These are phyloP conservation scores for Oryctes rhinoceros DNA, from an alignment of 1,140 invertebrate genomes.

Conservation along the genomic window DNA sequence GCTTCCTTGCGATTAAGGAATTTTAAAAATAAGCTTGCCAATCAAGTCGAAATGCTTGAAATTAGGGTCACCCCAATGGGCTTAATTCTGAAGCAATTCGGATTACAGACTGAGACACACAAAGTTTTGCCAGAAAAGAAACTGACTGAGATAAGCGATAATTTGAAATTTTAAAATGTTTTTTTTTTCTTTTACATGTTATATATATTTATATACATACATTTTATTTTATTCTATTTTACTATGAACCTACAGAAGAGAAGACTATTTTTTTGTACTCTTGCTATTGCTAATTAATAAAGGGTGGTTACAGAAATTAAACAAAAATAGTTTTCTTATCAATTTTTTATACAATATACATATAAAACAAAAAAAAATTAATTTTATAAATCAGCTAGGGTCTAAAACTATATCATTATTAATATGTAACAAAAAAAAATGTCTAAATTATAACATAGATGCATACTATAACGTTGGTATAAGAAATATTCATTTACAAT, in stretches of 20 bases:
- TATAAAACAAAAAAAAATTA: too few species aligned
- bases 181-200: not conserved
- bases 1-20: constrained; percentile 81
- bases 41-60: constrained; percentile 80
- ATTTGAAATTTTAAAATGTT: constrained; percentile 22
- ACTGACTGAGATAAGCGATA: not conserved
- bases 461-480: not conserved
- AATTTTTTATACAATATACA: not conserved
- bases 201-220: not conserved
- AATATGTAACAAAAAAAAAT: too few species aligned
- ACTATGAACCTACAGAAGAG: not conserved
- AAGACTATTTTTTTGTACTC: constrained; percentile 19
- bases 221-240: not conserved
- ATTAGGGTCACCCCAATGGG: constrained; percentile 83
- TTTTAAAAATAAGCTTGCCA: constrained; percentile 81
- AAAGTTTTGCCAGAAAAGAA: not conserved
- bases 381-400: too few species aligned
- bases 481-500: not conserved
- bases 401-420: too few species aligned
- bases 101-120: constrained; percentile 68
- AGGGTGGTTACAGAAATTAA: not conserved
- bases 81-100: constrained; percentile 77
- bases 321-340: not conserved
- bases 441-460: too few species aligned
- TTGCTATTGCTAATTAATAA: not conserved